Base-by-base conservation (phyloP, 2,113 vertebrate genomes). In the Myrmophylax atrothorax region DNA sequence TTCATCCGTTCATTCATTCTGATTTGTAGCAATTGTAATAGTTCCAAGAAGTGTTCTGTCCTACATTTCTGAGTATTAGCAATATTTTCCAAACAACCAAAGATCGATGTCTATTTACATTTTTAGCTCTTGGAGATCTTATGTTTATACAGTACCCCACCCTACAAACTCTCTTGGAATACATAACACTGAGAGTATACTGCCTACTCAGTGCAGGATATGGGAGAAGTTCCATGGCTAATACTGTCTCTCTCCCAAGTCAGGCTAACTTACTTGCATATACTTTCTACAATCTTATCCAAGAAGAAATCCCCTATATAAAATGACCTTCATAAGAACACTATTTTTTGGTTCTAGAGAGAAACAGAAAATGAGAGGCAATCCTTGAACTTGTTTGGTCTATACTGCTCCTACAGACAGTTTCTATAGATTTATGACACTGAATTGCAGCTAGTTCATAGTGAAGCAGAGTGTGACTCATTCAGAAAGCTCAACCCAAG, bases 61-160 rank as follows among this genome's bases (percentile, higher is more conserved):
- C 73, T 68, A 67, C 68, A 80, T 84, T 88, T 60, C 83, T 52
- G 60, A 88, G 59, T 47, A 52, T 74, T 75, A 81, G 47, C 70
- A 79, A 15, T 88, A 93, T 90, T 88, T 95, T 75, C 50, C 78
- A 90, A 95, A 31, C 50, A 96, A 93, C n/a, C 56, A 83, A 35
- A 19, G 28, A 75, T 62, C 2, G 1, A 52, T 64, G 26, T 52
- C 44, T 86, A 22, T 75, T 40, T 60, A 90, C 56, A 90, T 31
- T 94, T 92, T 87, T 75, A 85, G 64, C 66, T 89, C 76, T 84
- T 77, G 23, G 35, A 46, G 29, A 92, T 66, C 46, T 88, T 81
- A 46, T 38, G 59, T 86, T 85, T 77, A 74, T 46, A 86, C 19
- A 88, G 20, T 52, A 63, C 40, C n/a, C 75, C 18, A 19, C 44